A percentile compares a stretch with the other conserved stretches of the same genome.
These are phyloP conservation scores for Otis tarda DNA, from an alignment of 2,113 vertebrate species.

Conservation along the genomic window DNA sequence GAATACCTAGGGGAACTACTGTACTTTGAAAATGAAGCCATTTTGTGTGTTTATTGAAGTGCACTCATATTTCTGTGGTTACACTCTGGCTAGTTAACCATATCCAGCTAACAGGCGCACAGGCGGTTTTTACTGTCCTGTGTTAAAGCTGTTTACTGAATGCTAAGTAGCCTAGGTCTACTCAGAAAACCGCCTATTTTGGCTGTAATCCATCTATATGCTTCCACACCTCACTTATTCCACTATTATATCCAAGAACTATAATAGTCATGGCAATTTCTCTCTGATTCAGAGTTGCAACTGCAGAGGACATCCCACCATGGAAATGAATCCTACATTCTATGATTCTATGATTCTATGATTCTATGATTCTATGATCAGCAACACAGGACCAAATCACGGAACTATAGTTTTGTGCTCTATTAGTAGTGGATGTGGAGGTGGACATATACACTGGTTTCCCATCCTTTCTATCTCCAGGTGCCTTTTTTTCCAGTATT, in stretches of 20 bases:
- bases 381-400: background rate
- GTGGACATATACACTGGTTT: background rate
- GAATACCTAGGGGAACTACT: conserved; percentile 51
- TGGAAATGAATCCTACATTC: background rate
- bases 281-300: background rate
- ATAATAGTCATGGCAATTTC: conserved; percentile 19
- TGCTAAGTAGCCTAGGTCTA: conserved; percentile 18
- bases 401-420: background rate
- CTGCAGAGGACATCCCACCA: background rate
- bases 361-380: no score
- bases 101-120: conserved; percentile 42
- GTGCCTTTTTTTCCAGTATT: background rate
- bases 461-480: background rate
- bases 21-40: conserved; percentile 45
- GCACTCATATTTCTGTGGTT: conserved; percentile 44
- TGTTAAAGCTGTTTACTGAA: conserved; percentile 54
- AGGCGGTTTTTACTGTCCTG: conserved; percentile 26
- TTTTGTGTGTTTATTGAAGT: conserved; percentile 51
- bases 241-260: conserved; percentile 32
- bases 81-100: conserved; percentile 51
- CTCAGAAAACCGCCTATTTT: conserved; percentile 31
- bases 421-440: background rate
- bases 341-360: no score
- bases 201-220: conserved; percentile 15
- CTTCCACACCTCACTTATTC: conserved; percentile 40